Percentiles rank a stretch among this genome's conserved stretches.
These are phyloP conservation scores for Heliconius ethilla DNA, from an alignment of 2,888 invertebrate species.

Conservation along the genomic window DNA sequence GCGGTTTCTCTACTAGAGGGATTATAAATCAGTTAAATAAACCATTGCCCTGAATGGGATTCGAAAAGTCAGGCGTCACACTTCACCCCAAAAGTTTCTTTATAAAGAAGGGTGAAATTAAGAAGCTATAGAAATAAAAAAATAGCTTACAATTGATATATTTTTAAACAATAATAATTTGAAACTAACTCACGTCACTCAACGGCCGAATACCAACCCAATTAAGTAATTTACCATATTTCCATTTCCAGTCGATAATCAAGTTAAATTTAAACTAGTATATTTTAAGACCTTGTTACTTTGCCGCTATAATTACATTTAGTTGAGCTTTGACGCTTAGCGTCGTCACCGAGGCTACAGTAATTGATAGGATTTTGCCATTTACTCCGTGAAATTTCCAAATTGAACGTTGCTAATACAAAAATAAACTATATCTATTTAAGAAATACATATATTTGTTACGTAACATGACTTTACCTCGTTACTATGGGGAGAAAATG, in stretches of 20 bases:
- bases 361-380: slow-evolving; percentile 15
- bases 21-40: too few relatives aligned
- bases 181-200: too few relatives aligned
- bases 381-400: neutral
- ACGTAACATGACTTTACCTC: too few relatives aligned
- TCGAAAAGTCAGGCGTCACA: too few relatives aligned
- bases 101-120: too few relatives aligned
- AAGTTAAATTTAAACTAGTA: slow-evolving; percentile 7
- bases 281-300: slow-evolving; percentile 14
- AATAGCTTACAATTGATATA: too few relatives aligned
- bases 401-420: neutral
- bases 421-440: neutral
- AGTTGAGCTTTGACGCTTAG: slow-evolving; percentile 22
- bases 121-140: too few relatives aligned
- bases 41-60: too few relatives aligned
- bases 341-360: slow-evolving; percentile 4
- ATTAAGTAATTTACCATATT: neutral
- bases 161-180: too few relatives aligned
- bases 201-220: neutral
- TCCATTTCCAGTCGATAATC: slow-evolving; percentile 4
- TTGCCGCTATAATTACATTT: slow-evolving; percentile 17
- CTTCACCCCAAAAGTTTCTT: too few relatives aligned
- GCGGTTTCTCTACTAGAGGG: too few relatives aligned
- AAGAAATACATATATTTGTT: neutral
- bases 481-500: too few relatives aligned